phyloP scores from a whole-genome alignment of 2,888 invertebrate genomes.

The Trachelus iudaicus region DNA sequence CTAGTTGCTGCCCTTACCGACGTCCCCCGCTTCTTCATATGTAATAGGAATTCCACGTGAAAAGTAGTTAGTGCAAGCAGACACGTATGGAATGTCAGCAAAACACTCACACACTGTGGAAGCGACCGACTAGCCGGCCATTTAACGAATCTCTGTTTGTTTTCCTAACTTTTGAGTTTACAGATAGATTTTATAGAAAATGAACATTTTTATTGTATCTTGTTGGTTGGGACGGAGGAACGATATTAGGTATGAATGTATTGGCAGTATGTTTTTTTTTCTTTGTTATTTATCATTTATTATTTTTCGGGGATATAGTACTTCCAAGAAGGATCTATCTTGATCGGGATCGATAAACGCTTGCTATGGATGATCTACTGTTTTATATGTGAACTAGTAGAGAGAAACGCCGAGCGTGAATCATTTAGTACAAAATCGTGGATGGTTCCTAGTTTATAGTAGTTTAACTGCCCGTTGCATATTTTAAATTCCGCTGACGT shows the following conservation, averaged over 20 bases:
- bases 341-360: not conserved
- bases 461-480: conserved; percentile 45
- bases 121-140: conserved; percentile 20
- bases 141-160: not conserved
- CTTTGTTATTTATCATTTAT: not conserved
- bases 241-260: not conserved
- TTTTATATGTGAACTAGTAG: not conserved
- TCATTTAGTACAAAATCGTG: not conserved
- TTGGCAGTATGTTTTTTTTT: not conserved
- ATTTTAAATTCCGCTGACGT: conserved; percentile 61
- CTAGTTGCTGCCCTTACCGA: conserved; percentile 31
- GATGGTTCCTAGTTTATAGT: not conserved
- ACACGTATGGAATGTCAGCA: conserved; percentile 44
- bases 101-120: conserved; percentile 33
- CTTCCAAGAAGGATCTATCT: not conserved
- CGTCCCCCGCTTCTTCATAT: conserved; percentile 14
- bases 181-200: not conserved
- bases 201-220: not conserved
- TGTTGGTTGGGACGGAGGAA: not conserved
- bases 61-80: conserved; percentile 40
- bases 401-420: not conserved
- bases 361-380: not conserved
- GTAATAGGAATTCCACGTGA: conserved; percentile 36
- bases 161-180: not conserved
- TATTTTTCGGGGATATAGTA: not conserved